Base-by-base conservation (phyloP, 2,888 invertebrate species). In the Mantis religiosa region DNA sequence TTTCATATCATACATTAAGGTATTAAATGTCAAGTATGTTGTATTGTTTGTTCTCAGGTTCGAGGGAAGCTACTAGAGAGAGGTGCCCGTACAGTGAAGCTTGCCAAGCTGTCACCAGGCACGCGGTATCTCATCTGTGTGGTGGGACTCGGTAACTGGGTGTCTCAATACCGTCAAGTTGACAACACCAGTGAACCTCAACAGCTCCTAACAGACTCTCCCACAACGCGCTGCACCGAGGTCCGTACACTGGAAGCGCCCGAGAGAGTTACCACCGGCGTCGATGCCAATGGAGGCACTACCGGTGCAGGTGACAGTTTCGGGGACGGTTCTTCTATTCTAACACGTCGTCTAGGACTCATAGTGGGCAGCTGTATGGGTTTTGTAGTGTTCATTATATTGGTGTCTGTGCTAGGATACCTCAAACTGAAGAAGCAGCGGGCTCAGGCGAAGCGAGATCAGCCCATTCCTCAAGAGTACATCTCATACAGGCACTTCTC, bases 361-460 rank as follows among this genome's bases (percentile, higher is more conserved):
- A 97, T 98, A 91, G 96, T 98, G 89, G 98, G 98, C 88, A 97
- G 97, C 92, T 97, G 97, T 92, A 95, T 98, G 94, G 97, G 97
- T 88, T 96, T 97, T 92, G 95, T 97, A 90, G 97, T 98, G 87
- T 97, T 98, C 92, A 95, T 98, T 88, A 96, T 97, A 41, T 94
- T 98, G 92, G 96, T 97, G 89, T 97, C 97, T n/a, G 96, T 96
- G 85, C 94, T 98, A 90, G 97, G 97, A 41, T 97, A 97, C 92
- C 95, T 97, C 90, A 97, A 98, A 93, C 95, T 97, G 90, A 97
- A 98, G 93, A 97, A 98, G 93, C 96, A 97, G 92, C 95, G 97
- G 91, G 96, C 96, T 90, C 95, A 96, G 34, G 95, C 96, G 14
- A 97, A 97, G 93, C 93, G 96, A 89, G 96, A 96, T 89, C 94